These are phyloP conservation scores for Gallinago nigripennis DNA, from an alignment of 2,797 vertebrate species.

Conservation along the genomic window DNA sequence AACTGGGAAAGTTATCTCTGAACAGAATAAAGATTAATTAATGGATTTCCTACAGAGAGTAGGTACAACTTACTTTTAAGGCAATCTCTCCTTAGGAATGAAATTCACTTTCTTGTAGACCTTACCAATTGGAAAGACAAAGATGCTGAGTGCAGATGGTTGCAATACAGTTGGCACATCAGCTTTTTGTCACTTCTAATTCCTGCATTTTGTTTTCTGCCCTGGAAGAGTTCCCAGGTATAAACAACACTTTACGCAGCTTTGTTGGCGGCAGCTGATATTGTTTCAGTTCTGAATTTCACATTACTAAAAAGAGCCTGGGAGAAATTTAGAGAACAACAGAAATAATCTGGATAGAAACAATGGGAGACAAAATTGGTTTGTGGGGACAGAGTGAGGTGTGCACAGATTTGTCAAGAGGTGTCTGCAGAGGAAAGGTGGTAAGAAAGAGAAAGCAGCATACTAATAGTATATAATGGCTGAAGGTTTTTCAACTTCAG, in stretches of 20 bases:
- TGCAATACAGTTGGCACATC: neutral
- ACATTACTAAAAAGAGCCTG: neutral
- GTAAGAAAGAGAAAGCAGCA: neutral
- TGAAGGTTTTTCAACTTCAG: neutral
- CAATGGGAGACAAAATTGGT: neutral
- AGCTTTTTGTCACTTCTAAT: neutral
- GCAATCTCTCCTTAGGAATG: neutral
- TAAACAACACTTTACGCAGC: neutral
- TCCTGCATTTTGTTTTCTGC: slow-evolving; percentile 14
- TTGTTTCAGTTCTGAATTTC: slow-evolving; percentile 32
- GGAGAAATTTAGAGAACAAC: slow-evolving; percentile 3
- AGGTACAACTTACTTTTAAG: neutral
- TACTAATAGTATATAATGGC: no score
- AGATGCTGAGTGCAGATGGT: neutral
- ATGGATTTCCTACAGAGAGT: neutral
- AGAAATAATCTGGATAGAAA: slow-evolving; percentile 4
- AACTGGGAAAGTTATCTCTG: neutral
- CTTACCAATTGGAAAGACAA: neutral
- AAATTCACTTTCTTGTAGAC: neutral
- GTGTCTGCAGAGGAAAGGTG: neutral
- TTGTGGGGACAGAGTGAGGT: neutral
- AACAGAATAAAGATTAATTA: neutral
- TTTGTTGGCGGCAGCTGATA: neutral
- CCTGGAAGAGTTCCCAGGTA: slow-evolving; percentile 10
- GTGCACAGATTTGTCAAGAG: neutral